These are phyloP conservation scores for Trissonchulus latispiculum DNA, from an alignment of 2,888 invertebrate species.

Conservation along the genomic window DNA sequence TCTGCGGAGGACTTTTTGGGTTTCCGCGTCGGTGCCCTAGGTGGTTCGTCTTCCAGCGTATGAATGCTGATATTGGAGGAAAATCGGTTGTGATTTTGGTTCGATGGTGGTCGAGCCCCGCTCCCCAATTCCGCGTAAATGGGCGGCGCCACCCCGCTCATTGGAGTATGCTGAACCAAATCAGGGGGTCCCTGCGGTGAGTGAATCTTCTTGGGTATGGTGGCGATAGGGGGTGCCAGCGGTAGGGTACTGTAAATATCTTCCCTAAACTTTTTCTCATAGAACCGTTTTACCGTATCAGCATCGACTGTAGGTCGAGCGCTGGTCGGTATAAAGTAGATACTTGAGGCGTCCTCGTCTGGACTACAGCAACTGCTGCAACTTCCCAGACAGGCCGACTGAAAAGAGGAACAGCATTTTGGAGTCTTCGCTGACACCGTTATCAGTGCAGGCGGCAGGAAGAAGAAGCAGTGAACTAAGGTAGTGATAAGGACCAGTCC, in stretches of 20 bases:
- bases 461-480: slow-evolving; percentile 28
- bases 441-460: slow-evolving; percentile 13
- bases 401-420: background rate
- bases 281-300: slow-evolving; percentile 10
- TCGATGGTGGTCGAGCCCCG: background rate
- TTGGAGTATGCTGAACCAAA: background rate
- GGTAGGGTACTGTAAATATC: slow-evolving; percentile 5
- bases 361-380: slow-evolving; percentile 28
- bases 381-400: background rate
- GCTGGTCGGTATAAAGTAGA: slow-evolving; percentile 34
- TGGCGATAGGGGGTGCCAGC: background rate
- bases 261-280: slow-evolving; percentile 18
- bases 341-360: slow-evolving; percentile 34
- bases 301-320: background rate
- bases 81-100: background rate
- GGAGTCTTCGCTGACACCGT: background rate
- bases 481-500: background rate
- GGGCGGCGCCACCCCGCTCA: background rate
- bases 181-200: background rate
- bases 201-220: background rate
- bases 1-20: background rate
- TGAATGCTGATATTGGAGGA: background rate
- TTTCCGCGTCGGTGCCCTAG: background rate
- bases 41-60: background rate
- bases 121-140: background rate